A percentile compares a stretch with the other conserved stretches of the same genome.
Evolutionary conservation across 2,797 vertebrate species (phyloP).

Genomic region (Aphelocoma californica): DNA sequence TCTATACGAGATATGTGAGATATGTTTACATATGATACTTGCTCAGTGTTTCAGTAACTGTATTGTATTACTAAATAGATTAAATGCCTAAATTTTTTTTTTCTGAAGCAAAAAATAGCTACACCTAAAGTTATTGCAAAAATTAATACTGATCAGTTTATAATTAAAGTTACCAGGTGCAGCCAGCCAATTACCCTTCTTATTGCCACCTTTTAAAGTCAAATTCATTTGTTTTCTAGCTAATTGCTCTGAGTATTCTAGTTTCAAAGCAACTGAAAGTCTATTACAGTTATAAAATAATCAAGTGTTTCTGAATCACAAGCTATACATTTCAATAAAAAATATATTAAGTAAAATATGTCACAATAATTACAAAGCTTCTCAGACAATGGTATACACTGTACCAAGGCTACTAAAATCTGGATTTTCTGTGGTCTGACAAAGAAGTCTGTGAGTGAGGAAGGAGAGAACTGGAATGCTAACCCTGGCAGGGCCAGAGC

Average conservation of each 20-base stretch:
- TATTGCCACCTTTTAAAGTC: constrained; percentile 45
- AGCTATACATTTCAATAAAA: constrained; percentile 63
- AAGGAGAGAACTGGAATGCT: neutral
- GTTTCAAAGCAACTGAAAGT: constrained; percentile 54
- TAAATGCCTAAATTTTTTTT: neutral
- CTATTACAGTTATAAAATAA: constrained; percentile 56
- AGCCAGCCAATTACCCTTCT: constrained; percentile 37
- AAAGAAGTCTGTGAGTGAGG: neutral
- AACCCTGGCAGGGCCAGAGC: neutral
- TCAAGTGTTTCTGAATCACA: constrained; percentile 51
- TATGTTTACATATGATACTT: constrained; percentile 16
- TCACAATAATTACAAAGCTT: constrained; percentile 67
- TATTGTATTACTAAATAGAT: constrained; percentile 27
- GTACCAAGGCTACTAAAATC: neutral
- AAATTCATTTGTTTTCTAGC: neutral
- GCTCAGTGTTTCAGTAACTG: constrained; percentile 50
- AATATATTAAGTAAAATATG: constrained; percentile 70
- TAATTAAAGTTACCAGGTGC: constrained; percentile 21
- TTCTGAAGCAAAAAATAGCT: constrained; percentile 41
- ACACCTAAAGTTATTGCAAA: constrained; percentile 50
- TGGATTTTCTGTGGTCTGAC: neutral
- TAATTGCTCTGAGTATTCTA: constrained; percentile 42
- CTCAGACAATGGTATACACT: constrained; percentile 25
- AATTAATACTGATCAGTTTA: neutral
- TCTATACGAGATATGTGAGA: neutral